Evolutionary conservation across 2,113 vertebrate genomes (phyloP), one percentile per base, ranked within the genome.

Genomic region (Xenopus borealis): DNA sequence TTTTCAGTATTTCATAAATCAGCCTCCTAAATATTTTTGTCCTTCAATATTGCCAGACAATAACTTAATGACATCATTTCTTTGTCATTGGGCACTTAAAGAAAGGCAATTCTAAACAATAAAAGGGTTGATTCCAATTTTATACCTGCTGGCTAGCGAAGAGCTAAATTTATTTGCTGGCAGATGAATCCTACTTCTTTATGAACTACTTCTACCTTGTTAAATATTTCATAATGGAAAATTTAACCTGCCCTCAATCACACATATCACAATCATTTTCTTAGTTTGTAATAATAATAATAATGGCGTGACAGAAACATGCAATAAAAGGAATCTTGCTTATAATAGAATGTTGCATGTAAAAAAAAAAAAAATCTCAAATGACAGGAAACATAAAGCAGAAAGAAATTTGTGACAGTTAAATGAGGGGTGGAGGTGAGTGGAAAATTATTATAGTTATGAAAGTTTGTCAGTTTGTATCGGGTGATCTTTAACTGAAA

Each of bases 401-500:
- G 19, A 75, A 69, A 61, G 11, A 76, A 27, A 57, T 68, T 70
- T 63, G 59, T 76, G 74, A 70, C 67, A 70, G 67, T 57, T 69
- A 70, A 70, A 77, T 64, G 67, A 76, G 59, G 66, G 73, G 73
- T 62, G 59, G 74, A 77, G 74, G 74, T 77, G 67, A 77, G 66
- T 40, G 61, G 61, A 62, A 64, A 77, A 77, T 77, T 55, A 77
- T 77, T 77, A 70, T 64, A 70, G 74, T 77, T 77, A 77, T 77
- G 74, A 77, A 77, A 77, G 74, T 77, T 69, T 77, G 74, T 77
- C 67, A 77, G 66, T 70, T 75, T 77, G 74, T 66, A 16, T 77
- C 55, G 74, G 61, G 67, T 77, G 74, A 69, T 77, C 74, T 90
- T 88, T 86, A 83, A 79, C 82, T 71, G 78, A 86, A 89, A 88